Base-by-base conservation (phyloP, 2,888 invertebrate species). In the Cosmia trapezina region DNA sequence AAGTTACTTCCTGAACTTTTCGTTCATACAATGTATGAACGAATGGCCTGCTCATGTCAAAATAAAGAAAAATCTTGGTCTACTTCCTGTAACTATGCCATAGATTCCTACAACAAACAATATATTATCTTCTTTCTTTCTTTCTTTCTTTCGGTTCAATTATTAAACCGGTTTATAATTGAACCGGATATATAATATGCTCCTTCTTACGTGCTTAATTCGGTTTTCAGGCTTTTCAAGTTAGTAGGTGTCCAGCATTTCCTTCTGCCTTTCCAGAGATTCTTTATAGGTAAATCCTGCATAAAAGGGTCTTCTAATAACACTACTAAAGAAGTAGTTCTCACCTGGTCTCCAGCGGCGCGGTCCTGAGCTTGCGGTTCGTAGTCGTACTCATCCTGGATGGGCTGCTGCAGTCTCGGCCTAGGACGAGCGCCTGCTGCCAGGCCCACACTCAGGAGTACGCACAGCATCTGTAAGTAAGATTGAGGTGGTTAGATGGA, bases 281-380 rank as follows among this genome's bases (percentile, higher is more conserved):
- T 22, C 0, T 37, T 37, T 59, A n/a, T n/a, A n/a, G n/a, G n/a
- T n/a, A n/a, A n/a, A n/a, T n/a, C n/a, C n/a, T n/a, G n/a, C n/a
- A 53, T 11, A 11, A 41, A 41, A 3, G 1, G 22, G 2, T 60
- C n/a, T 41, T 60, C 12, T 28, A 22, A 45, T 4, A 17, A 17
- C 4, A 28, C 22, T 11, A 45, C 8, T 17, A n/a, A 12, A 14
- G 12, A 45, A 12, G 12, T 28, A 4, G n/a, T n/a, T 33, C 64
- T 71, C 37, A 95, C 95, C 92, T 94, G 94, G 70, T 94, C 93
- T 53, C 92, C 92, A 70, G 91, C 90, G 56, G 90, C 92, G 76
- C 93, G 88, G n/a, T 94, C 92, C 76, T 95, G 95, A 8, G 93
- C 93, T 77, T 96, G 94, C 0, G 94, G 93, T 76, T 95, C 95